A percentile compares a stretch with the other conserved stretches of the same genome.
These are phyloP conservation scores for Lindbergichthys nudifrons DNA, from an alignment of 2,797 vertebrate genomes.

Conservation along the genomic window DNA sequence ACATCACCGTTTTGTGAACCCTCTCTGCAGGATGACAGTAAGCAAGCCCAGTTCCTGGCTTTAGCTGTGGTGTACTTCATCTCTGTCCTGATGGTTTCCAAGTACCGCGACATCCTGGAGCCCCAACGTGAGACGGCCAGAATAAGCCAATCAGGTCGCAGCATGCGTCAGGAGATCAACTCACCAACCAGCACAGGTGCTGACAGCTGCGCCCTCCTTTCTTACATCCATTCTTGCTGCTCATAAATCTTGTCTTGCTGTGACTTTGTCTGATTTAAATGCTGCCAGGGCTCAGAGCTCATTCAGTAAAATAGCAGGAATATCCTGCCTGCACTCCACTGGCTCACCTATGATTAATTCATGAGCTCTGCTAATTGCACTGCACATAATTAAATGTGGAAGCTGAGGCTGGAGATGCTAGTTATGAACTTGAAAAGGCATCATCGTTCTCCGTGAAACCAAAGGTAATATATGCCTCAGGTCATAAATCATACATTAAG, in stretches of 20 bases:
- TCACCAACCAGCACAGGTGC: slow-evolving; percentile 95
- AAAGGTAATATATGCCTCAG: slow-evolving; percentile 62
- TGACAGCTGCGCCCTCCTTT: slow-evolving; percentile 17
- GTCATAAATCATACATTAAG: slow-evolving; percentile 74
- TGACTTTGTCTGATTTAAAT: slow-evolving; percentile 26
- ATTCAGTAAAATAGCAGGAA: slow-evolving; percentile 55
- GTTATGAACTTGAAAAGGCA: slow-evolving; percentile 65
- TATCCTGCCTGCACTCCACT: slow-evolving; percentile 48
- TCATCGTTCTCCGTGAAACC: slow-evolving; percentile 60
- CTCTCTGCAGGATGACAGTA: slow-evolving; percentile 92
- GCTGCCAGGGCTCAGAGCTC: slow-evolving; percentile 47
- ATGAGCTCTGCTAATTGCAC: slow-evolving; percentile 77
- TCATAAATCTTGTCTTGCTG: slow-evolving; percentile 23
- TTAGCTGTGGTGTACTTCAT: slow-evolving; percentile 98
- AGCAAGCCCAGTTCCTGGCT: slow-evolving; percentile 97
- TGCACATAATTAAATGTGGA: slow-evolving; percentile 64
- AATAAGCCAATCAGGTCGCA: slow-evolving; percentile 89
- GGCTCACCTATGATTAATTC: slow-evolving; percentile 72
- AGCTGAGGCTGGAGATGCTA: slow-evolving; percentile 44
- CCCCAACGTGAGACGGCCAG: slow-evolving; percentile 93
- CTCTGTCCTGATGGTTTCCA: slow-evolving; percentile 98
- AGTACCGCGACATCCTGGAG: slow-evolving; percentile 97
- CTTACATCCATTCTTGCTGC: slow-evolving; percentile 18
- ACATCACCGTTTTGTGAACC: slow-evolving; percentile 34
- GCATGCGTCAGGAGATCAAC: slow-evolving; percentile 94